Percentiles rank a stretch among this genome's conserved stretches.
These are phyloP conservation scores for Tragelaphus scriptus DNA, from an alignment of 2,113 vertebrate species.

Conservation along the genomic window DNA sequence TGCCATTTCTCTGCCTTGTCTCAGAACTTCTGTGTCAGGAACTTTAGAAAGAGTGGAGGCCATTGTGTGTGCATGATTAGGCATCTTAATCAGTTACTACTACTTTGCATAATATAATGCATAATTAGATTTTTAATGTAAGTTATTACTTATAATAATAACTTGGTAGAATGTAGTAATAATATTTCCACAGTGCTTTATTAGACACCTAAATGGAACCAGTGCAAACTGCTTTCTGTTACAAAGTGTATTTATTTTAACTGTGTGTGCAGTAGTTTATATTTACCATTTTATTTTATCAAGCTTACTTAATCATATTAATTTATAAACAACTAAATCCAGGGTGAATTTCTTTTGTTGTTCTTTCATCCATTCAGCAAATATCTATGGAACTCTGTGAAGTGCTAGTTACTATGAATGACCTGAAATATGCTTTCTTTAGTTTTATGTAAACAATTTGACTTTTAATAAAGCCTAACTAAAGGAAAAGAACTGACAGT, in stretches of 20 bases:
- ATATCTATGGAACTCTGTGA: neutral
- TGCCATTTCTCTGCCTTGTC: too few species aligned
- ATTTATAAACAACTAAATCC: neutral
- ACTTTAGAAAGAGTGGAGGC: neutral
- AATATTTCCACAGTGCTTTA: neutral
- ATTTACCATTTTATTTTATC: constrained; percentile 10
- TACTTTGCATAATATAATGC: neutral
- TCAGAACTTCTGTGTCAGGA: neutral
- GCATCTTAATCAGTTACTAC: neutral
- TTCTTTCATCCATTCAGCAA: neutral
- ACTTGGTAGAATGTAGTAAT: neutral
- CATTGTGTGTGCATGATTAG: neutral
- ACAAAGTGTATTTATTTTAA: neutral
- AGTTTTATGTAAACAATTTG: neutral
- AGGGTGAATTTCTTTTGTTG: constrained; percentile 6
- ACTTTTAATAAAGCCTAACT: neutral
- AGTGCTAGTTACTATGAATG: neutral
- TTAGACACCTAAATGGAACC: neutral
- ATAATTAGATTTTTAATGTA: neutral
- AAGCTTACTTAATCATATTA: neutral
- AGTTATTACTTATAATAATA: neutral
- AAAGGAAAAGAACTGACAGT: neutral
- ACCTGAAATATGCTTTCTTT: neutral
- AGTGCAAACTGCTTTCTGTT: neutral
- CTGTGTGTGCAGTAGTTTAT: neutral